These are phyloP conservation scores for Lucilia sericata DNA, from an alignment of 1,140 invertebrate genomes.

Conservation along the genomic window DNA sequence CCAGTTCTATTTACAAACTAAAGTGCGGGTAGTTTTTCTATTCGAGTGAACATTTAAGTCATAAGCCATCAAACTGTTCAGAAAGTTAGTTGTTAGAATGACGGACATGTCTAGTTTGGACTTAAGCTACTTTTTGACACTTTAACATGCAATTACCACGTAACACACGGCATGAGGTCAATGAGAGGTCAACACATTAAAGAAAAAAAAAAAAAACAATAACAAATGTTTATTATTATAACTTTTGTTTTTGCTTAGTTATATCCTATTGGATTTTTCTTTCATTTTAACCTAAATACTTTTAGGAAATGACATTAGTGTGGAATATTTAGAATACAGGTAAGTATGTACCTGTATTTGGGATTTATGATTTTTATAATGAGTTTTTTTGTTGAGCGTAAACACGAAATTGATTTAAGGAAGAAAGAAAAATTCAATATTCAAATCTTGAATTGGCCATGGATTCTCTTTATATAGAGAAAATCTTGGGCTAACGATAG, in stretches of 20 bases:
- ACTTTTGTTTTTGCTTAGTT: neutral
- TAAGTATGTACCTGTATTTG: neutral
- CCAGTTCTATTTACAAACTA: neutral
- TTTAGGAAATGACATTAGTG: neutral
- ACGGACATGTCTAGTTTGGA: neutral
- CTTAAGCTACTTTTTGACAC: constrained; percentile 46
- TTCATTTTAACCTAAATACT: neutral
- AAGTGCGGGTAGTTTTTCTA: constrained; percentile 24
- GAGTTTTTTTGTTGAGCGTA: no score
- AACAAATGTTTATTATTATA: no score
- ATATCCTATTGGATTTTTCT: constrained; percentile 28
- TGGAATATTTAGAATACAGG: neutral
- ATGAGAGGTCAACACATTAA: constrained; percentile 43
- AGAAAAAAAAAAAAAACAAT: no score
- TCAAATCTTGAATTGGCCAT: no score
- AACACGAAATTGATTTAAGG: no score
- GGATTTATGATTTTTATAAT: no score
- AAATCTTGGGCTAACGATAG: no score
- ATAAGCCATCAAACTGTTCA: constrained; percentile 7
- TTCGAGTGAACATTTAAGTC: neutral
- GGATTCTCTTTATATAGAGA: no score
- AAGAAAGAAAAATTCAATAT: no score
- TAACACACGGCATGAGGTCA: constrained; percentile 49
- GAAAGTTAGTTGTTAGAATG: neutral
- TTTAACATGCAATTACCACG: constrained; percentile 47